A percentile compares a stretch with the other conserved stretches of the same genome.
phyloP scores from a whole-genome alignment of 2,113 vertebrate genomes.

The Ageneiosus marmoratus region DNA sequence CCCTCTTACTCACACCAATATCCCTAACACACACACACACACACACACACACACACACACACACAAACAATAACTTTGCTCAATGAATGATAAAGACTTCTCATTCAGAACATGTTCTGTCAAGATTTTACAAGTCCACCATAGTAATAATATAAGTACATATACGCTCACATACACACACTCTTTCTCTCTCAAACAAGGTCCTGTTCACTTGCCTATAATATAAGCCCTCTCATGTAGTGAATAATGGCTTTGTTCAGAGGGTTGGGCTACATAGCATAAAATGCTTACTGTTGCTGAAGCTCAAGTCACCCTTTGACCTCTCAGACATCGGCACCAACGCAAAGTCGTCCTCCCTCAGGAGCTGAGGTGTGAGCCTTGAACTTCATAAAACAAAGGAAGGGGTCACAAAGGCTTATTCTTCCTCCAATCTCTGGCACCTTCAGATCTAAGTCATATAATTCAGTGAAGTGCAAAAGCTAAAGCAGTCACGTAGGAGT shows the following conservation, averaged over 20 bases:
- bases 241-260: conserved; percentile 17
- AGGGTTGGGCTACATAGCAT: neutral
- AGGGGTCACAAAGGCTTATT: neutral
- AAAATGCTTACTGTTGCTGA: conserved; percentile 7
- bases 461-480: conserved; percentile 25
- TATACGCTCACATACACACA: neutral
- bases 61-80: conserved; percentile 25
- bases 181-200: neutral
- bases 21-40: conserved; percentile 37
- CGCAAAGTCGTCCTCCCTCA: neutral
- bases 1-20: conserved; percentile 36
- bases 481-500: conserved; percentile 49
- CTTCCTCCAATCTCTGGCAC: conserved; percentile 54
- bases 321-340: conserved; percentile 15
- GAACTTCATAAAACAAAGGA: neutral
- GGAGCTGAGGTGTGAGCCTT: conserved; percentile 9
- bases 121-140: conserved; percentile 59
- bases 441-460: neutral
- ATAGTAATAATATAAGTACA: conserved; percentile 59
- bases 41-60: conserved; percentile 41
- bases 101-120: conserved; percentile 48
- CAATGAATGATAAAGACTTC: conserved; percentile 61
- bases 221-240: neutral
- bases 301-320: conserved; percentile 15
- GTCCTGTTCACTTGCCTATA: neutral